Evolutionary conservation across 2,888 invertebrate genomes (phyloP), one percentile per base, ranked within the genome.

Genomic region (Lucinisca nassula): DNA sequence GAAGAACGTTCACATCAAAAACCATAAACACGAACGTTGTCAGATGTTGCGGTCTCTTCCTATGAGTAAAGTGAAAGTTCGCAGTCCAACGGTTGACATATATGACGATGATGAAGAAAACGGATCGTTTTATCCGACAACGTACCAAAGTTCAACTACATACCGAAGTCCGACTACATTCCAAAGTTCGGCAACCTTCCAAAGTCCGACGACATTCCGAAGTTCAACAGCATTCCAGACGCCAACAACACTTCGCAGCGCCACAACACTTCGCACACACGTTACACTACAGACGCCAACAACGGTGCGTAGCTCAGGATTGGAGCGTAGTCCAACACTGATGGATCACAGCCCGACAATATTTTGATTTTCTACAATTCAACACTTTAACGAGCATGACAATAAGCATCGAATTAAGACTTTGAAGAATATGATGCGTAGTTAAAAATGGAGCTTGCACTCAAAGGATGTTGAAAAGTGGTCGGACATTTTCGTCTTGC

Each of bases 41-140:
- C 88, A 88, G 49, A 88, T 90, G 87, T 35, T 90, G 51, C 80
- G 85, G 40, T 37, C 79, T 0, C 77, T 90, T 4, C 90, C 90
- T 0, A 83, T 87, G 85, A 61, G 84, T 32, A 82, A 81, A 79
- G 85, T 90, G 0, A 83, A 67, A 74, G 85, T 2, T 2, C 38
- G 74, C 32, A 67, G 67, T 35, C 67, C 67, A 35, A 67, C 67
- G 17, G 35, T 35, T 2, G 58, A 58, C 4, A 14, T 8, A 4
- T 24, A 61, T n/a, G 61, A 61, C 61, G 61, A 27, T 8, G 58
- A 58, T 24, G 58, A 58, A 10, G 67, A 67, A 35, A 4, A 8
- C 10, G 17, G 17, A n/a, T 45, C 45, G 10, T 12, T 45, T 45
- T 12, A 17, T 12, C 45, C 45, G 45, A 45, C 45, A 45, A 45